A percentile compares a stretch with the other conserved stretches of the same genome.
Conservation (phyloP, 2,113 vertebrate species). For the Ancistrus triradiatus region DNA sequence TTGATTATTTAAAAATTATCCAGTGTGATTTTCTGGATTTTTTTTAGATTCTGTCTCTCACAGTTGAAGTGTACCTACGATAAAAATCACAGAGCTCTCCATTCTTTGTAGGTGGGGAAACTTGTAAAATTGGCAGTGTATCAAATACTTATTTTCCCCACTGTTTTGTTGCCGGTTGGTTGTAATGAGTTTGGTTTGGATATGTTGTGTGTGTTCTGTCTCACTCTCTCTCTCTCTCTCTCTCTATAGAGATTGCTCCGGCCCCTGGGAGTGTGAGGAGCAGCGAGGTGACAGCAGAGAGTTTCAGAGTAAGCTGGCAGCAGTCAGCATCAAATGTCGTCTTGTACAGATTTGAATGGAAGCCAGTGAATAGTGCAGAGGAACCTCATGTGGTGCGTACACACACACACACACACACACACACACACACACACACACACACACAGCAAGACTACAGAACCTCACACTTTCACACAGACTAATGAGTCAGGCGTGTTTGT, state of each 20-base stretch:
- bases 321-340: conserved; percentile 75
- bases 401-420: background rate
- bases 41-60: too few relatives aligned
- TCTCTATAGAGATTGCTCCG: conserved; percentile 73
- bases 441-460: too few relatives aligned
- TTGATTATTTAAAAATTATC: too few relatives aligned
- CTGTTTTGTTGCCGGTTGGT: too few relatives aligned
- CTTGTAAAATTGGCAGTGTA: background rate
- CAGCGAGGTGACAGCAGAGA: conserved; percentile 73
- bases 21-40: too few relatives aligned
- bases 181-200: too few relatives aligned
- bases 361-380: conserved; percentile 69
- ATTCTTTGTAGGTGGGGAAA: too few relatives aligned
- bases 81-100: too few relatives aligned
- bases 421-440: background rate
- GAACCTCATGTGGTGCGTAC: conserved; percentile 77
- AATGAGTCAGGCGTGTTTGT: too few relatives aligned
- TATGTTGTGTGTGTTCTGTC: conserved; percentile 16
- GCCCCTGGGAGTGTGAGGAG: conserved; percentile 73
- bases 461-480: too few relatives aligned
- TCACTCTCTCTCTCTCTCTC: conserved; percentile 13
- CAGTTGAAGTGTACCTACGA: too few relatives aligned
- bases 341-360: conserved; percentile 84
- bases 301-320: conserved; percentile 85
- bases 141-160: too few relatives aligned